Conservation (phyloP, 2,113 vertebrate species). For the Nanger granti region DNA sequence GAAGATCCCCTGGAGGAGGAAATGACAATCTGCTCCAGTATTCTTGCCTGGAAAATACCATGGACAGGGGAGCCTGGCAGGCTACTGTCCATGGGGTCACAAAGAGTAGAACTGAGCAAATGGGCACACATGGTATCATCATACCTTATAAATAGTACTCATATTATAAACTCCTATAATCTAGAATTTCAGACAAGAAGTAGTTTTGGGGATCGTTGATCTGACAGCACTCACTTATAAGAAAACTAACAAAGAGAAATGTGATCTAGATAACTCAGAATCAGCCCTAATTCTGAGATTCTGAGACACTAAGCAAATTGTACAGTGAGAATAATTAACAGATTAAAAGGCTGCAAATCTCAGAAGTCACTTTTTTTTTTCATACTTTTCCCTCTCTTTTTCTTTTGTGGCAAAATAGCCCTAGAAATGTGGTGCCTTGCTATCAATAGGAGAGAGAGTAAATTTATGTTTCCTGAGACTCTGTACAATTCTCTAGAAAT, state of each 20-base stretch:
- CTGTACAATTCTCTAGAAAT: background rate
- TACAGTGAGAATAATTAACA: background rate
- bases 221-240: background rate
- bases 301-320: background rate
- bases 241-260: background rate
- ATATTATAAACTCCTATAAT: background rate
- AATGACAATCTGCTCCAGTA: background rate
- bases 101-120: background rate
- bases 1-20: background rate
- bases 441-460: background rate
- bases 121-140: background rate
- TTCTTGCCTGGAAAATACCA: background rate
- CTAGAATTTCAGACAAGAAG: constrained; percentile 3
- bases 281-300: background rate
- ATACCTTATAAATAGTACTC: background rate
- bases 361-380: background rate
- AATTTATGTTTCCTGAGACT: background rate
- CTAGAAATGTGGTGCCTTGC: background rate
- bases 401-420: background rate
- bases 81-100: background rate
- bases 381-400: background rate
- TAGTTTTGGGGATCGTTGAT: background rate
- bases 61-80: background rate
- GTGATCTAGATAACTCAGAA: background rate
- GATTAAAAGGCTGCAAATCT: background rate